Conservation (phyloP, 2,113 vertebrate species). For the Sylvicapra grimmia region DNA sequence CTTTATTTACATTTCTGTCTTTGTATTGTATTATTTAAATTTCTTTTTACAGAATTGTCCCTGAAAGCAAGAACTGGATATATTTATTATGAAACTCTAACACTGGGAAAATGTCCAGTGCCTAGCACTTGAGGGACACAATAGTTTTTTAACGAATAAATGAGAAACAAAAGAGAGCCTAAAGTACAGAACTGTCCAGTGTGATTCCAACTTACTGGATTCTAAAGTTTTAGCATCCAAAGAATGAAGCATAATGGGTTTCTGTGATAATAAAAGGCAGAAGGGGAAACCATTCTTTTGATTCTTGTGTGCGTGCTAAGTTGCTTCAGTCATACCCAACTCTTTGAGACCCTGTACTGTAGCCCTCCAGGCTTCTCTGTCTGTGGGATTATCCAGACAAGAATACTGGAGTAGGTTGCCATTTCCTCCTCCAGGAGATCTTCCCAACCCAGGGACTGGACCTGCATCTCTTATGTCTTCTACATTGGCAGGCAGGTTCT, state of each 20-base stretch:
- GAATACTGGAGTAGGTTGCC: neutral
- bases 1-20: slow-evolving; percentile 9
- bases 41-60: slow-evolving; percentile 17
- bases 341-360: neutral
- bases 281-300: neutral
- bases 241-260: neutral
- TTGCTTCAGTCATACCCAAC: neutral
- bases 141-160: slow-evolving; percentile 3
- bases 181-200: neutral
- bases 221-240: neutral
- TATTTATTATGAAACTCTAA: neutral
- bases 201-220: neutral
- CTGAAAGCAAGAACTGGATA: slow-evolving; percentile 9
- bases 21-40: slow-evolving; percentile 58
- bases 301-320: neutral
- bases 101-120: neutral
- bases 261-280: neutral
- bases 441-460: neutral
- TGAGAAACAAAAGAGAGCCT: neutral
- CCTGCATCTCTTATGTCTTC: neutral
- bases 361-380: neutral
- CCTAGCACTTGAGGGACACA: neutral
- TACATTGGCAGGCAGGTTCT: neutral
- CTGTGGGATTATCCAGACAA: neutral
- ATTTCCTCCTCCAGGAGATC: neutral